Base-by-base conservation (phyloP, 92 coral and sea anemone genomes). In the Palythoa grandiflora region DNA sequence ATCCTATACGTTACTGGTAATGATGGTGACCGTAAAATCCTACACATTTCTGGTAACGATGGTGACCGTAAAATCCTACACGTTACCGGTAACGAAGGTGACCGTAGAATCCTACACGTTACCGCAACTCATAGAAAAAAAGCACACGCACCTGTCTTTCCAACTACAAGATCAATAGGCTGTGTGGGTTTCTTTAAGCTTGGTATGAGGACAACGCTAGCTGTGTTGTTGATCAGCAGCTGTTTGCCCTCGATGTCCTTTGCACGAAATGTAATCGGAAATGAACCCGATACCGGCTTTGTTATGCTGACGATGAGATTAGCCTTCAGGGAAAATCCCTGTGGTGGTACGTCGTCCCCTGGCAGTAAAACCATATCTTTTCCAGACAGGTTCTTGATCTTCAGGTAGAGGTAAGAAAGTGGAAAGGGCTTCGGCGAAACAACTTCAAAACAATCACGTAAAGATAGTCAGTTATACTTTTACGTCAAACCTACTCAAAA, bases 271-370 rank as follows among this genome's bases (percentile, higher is more conserved):
- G 88, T 61, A 21, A 92, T 92, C 20, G 94, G 90, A 35, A 84
- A 90, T 48, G 88, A 63, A 16, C 94, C 94, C 20, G 94, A 92
- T 4, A 89, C 93, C 10, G 93, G 93, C 71, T 96, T 96, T 6
- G 99, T 93, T 39, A 96, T 93, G 88, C 89, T 83, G 16, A 96
- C 98, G 40, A 95, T 93, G 16, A 79, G 88, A 71, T 92, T 93
- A 5, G 93, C 85, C 7, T 79, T 78, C 70, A 96, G 76, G n/a
- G 91, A 77, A 75, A 96, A 95, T 1, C 99, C 99, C 16, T 92
- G 91, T 6, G 91, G 74, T 0, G 99, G 99, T 61, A 92, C 71
- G 59, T 93, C 95, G 77, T 95, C 99, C 2, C 99, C 98, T 2
- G 99, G 90, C 10, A 89, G 92, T 21, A 96, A 73, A 9, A 94